A percentile compares a stretch with the other conserved stretches of the same genome.
Evolutionary conservation across 2,888 invertebrate species (phyloP).

Genomic region (Drosophila fungiperda): DNA sequence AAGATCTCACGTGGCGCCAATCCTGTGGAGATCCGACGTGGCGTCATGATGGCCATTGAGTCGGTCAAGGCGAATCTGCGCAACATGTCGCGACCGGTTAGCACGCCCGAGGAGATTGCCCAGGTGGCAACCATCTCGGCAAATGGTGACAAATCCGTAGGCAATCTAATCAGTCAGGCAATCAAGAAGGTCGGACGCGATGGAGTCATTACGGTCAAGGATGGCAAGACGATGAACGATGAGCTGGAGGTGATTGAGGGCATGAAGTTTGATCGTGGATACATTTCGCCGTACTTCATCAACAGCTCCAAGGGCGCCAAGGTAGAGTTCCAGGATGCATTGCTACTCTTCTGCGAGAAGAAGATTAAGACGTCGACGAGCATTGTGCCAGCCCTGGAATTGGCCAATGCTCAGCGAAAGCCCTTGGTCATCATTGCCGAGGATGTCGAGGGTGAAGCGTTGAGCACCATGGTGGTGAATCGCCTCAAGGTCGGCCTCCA

Average conservation of each 20-base stretch:
- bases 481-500: conserved; percentile 96
- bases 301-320: conserved; percentile 98
- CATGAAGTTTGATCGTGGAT: conserved; percentile 99
- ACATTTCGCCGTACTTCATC: conserved; percentile 99
- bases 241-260: conserved; percentile 98
- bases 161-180: conserved; percentile 96
- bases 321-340: conserved; percentile 98
- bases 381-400: conserved; percentile 97
- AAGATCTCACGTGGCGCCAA: conserved; percentile 98
- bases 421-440: conserved; percentile 97
- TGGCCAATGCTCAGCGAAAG: conserved; percentile 96
- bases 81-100: conserved; percentile 95
- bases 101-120: conserved; percentile 98
- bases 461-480: conserved; percentile 96
- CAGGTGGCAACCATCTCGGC: conserved; percentile 99
- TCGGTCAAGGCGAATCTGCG: conserved; percentile 94
- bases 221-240: conserved; percentile 97
- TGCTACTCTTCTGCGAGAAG: conserved; percentile 97
- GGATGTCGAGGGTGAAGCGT: conserved; percentile 97
- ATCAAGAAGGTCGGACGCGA: conserved; percentile 98
- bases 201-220: conserved; percentile 99
- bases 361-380: conserved; percentile 98
- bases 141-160: conserved; percentile 97
- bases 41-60: conserved; percentile 98
- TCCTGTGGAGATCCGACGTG: conserved; percentile 96